Evolutionary conservation across 2,888 invertebrate genomes (phyloP), one percentile per base, ranked within the genome.

Genomic region (Mechanitis messenoides): DNA sequence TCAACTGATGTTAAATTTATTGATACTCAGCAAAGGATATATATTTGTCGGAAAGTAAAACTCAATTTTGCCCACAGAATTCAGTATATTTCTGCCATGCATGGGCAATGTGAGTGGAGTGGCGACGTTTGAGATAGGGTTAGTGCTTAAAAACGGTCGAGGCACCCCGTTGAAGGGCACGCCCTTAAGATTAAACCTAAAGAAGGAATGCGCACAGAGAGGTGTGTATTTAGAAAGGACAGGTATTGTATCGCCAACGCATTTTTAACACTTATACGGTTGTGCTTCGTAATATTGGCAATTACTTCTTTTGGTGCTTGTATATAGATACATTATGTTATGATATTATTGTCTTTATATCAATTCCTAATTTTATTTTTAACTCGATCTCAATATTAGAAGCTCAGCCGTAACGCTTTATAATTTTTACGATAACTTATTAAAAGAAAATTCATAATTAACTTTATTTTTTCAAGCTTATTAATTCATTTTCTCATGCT

Each of bases 151-250:
- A 85, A 95, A 93, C 77, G 92, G 95, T 72, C 94, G 94, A 83
- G 94, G 95, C 67, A 92, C 93, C 80, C 93, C 95, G 68, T 87
- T 97, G 73, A 94, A 95, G 79, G 97, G 97, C 77, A 97, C 96
- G 77, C 97, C 97, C 65, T 90, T 97, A 75, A 92, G 96, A 76
- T 92, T 97, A 79, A 94, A 94, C 86, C 92, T 97, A 81, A 93
- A 95, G 89, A 97, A 97, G 93, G 97, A 97, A 92, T 97, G 97
- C 92, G 94, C 95, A 85, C 95, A 95, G 92, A 94, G 95, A 93
- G 95, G 96, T 95, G 93, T 93, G 93, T 93, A 92, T 92, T 91
- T 92, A 86, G 88, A 88, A 89, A 88, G 86, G 89, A 87, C 91
- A 91, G 91, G 91, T 91, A 91, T 91, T 84, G 91, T 91, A 91